These are phyloP conservation scores for Molossus alvarezi DNA, from an alignment of 2,797 vertebrate species.

Conservation along the genomic window DNA sequence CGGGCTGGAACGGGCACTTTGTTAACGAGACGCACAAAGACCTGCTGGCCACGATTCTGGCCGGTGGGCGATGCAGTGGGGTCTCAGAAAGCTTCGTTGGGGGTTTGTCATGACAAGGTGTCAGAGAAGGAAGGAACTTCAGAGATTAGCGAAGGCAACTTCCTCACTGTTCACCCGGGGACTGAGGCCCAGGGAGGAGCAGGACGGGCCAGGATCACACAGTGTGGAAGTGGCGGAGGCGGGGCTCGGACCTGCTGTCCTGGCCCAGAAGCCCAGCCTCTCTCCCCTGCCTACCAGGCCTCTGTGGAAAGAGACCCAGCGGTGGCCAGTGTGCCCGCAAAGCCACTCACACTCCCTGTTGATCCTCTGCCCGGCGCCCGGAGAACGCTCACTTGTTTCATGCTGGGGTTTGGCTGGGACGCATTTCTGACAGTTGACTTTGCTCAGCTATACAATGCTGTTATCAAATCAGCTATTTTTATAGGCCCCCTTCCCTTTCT, in stretches of 20 bases:
- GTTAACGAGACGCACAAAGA: constrained; percentile 69
- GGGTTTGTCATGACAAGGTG: background rate
- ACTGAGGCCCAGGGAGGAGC: background rate
- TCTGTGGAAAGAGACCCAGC: background rate
- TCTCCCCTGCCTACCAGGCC: background rate
- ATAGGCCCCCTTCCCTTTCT: background rate
- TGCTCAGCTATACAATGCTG: background rate
- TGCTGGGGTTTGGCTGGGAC: background rate
- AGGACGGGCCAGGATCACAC: background rate
- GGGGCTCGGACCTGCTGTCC: background rate
- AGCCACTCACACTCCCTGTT: background rate
- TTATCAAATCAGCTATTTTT: constrained; percentile 41
- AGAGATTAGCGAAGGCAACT: background rate
- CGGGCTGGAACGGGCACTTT: constrained; percentile 81
- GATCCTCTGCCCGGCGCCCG: background rate
- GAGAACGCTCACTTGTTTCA: background rate
- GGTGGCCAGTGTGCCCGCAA: background rate
- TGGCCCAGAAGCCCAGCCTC: background rate
- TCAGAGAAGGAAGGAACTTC: background rate
- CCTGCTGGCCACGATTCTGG: background rate
- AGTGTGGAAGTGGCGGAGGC: background rate
- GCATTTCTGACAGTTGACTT: background rate
- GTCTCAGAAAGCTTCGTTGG: background rate
- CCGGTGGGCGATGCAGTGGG: background rate
- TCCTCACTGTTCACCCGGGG: background rate